Evolutionary conservation across 1,140 invertebrate genomes (phyloP).

Genomic region (Microvelia longipes): DNA sequence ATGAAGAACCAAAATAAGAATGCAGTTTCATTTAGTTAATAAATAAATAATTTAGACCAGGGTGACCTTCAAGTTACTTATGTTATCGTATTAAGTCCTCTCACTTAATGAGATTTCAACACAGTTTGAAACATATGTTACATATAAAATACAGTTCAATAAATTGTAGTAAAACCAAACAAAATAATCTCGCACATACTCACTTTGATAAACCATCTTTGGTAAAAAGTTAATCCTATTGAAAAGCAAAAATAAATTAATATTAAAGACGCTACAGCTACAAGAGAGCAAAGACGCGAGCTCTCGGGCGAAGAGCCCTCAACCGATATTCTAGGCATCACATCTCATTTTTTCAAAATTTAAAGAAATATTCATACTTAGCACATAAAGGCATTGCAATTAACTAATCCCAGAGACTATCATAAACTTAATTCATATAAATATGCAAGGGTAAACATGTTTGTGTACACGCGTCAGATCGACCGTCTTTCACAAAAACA

Average conservation of each 20-base stretch:
- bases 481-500: too few relatives aligned
- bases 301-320: slow-evolving; percentile 8
- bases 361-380: too few relatives aligned
- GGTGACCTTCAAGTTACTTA: too few relatives aligned
- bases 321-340: slow-evolving; percentile 13
- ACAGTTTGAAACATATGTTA: too few relatives aligned
- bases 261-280: slow-evolving; percentile 39
- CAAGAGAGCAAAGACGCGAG: slow-evolving; percentile 7
- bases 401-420: too few relatives aligned
- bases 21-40: neutral
- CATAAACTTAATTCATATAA: too few relatives aligned
- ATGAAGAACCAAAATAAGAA: neutral
- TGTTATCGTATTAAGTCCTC: too few relatives aligned
- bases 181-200: slow-evolving; percentile 21
- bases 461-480: too few relatives aligned
- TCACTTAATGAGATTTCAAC: too few relatives aligned
- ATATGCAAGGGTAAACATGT: too few relatives aligned
- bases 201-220: slow-evolving; percentile 80
- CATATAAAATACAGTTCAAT: neutral
- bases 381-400: too few relatives aligned
- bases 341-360: too few relatives aligned
- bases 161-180: neutral
- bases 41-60: neutral
- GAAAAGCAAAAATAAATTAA: slow-evolving; percentile 75
- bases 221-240: slow-evolving; percentile 91